A percentile compares a stretch with the other conserved stretches of the same genome.
Conservation (phyloP, 2,797 vertebrate genomes). For the Centroberyx gerrardi region DNA sequence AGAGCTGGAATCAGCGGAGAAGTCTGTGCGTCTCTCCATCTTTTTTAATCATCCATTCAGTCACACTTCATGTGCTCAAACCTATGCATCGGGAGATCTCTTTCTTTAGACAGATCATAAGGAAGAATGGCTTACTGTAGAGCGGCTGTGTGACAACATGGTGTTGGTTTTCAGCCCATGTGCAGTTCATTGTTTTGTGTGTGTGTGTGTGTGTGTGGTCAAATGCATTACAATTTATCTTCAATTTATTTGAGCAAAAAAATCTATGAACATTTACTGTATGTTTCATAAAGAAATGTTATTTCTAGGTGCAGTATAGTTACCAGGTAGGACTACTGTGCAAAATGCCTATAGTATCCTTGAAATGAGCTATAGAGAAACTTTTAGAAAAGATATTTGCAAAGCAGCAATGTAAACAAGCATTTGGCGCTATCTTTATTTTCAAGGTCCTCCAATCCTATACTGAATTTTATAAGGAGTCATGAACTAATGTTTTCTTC, state of each 20-base stretch:
- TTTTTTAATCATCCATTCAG: slow-evolving; percentile 79
- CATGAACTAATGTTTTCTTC: slow-evolving; percentile 34
- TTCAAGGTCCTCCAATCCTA: slow-evolving; percentile 48
- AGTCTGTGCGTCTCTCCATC: slow-evolving; percentile 67
- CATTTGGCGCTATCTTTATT: slow-evolving; percentile 27
- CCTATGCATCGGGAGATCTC: slow-evolving; percentile 65
- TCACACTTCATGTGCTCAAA: slow-evolving; percentile 72
- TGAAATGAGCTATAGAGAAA: slow-evolving; percentile 40
- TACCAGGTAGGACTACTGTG: not conserved
- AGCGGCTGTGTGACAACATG: slow-evolving; percentile 58
- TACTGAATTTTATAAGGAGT: slow-evolving; percentile 30
- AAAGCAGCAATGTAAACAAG: slow-evolving; percentile 42
- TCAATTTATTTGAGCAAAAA: slow-evolving; percentile 15
- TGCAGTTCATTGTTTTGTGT: slow-evolving; percentile 14
- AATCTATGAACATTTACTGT: slow-evolving; percentile 17
- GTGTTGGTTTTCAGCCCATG: slow-evolving; percentile 29
- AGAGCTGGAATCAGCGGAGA: slow-evolving; percentile 72
- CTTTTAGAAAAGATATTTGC: slow-evolving; percentile 14
- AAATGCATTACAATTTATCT: slow-evolving; percentile 13
- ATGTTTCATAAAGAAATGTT: slow-evolving; percentile 5
- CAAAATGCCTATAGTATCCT: slow-evolving; percentile 26
- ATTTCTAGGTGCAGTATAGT: not conserved
- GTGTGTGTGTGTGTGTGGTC: slow-evolving; percentile 10
- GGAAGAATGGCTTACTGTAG: slow-evolving; percentile 34
- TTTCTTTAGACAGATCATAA: slow-evolving; percentile 60